Evolutionary conservation across 1,140 invertebrate species (phyloP), one percentile per base, ranked within the genome.

Genomic region (Atta cephalotes): DNA sequence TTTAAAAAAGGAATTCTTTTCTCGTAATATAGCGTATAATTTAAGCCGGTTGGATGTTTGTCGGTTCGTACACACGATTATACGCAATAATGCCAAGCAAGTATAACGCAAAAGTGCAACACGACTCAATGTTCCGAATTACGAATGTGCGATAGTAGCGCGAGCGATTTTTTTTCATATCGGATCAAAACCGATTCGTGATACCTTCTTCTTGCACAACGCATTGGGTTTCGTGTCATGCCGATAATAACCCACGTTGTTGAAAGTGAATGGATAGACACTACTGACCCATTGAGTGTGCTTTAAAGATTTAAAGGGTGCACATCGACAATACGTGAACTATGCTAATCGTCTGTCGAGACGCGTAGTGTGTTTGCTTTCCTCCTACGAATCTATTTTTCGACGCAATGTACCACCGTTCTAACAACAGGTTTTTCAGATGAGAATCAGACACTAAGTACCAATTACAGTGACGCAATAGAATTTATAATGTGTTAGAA

Each of bases 251-350:
- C 91, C 89, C 79, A 72, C 86, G 63, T 71, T 53, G 71, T 90
- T 90, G 90, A 93, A 94, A 93, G 92, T 92, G 91, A 93, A 79
- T 62, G 91, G 88, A 68, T n/a, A 72, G 9, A 9, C 35, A 81
- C 39, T 84, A 76, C 25, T 74, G 87, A 86, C 85, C 70, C 53
- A 62, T 58, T 53, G 14, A 25, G 45, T 25, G 60, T 53, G 63
- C 63, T 28, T 60, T 16, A 81, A 81, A 70, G 87, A 35, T 86
- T 84, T 84, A 62, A 63, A 84, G 70, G 70, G 80, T 76, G 80
- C 70, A 72, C 79, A 89, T 89, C 86, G 71, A 16, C 72, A 66
- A 18, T 39, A 53, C 18, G 21, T 3, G 16, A 81, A 71, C 70
- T 77, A 84, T 84, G 70, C 56, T 84, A 84, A 84, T 84, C 56